Evolutionary conservation across 2,888 invertebrate species (phyloP), one percentile per base, ranked within the genome.

Genomic region (Leptarthrus brevirostris): DNA sequence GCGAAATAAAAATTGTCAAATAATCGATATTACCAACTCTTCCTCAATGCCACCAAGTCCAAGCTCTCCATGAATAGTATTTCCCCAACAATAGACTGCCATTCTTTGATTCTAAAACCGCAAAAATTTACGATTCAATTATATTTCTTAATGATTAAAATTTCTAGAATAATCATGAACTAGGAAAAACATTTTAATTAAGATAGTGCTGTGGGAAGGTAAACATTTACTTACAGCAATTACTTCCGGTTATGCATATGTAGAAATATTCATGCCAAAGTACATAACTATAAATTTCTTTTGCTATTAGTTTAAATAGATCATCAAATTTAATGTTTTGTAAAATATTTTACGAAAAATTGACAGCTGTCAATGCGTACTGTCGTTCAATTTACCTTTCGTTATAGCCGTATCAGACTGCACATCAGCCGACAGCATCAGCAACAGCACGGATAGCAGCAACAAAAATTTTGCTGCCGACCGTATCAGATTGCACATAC

Each of bases 31-130:
- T 79, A 86, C 86, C 79, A 89, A 88, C 79, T 92, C 91, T 56
- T 92, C 91, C 81, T 93, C 93, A 75, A 91, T 89, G 10, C 91
- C 92, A 26, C 93, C 93, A 14, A 94, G 83, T 0, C 93, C 93
- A 22, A 94, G 85, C 85, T 94, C 93, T 2, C 94, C 94, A 81
- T 93, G 89, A 34, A 88, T 86, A 2, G 91, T 91, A 80, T 90
- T 91, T 6, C 94, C 94, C 93, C 94, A 94, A 79, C 91, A 90
- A 82, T 87, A 91, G 86, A 92, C 88, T 47, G 81, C 81, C 83
- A 83, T 85, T 34, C 10, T 75, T 24, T 44, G n/a, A 52, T 30
- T 52, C 69, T 69, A 20, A 34, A 69, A 69, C 26, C 44, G 18
- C 16, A 64, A 22, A 64, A 14, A 49, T 16, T 20, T 16, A 20